A percentile compares a stretch with the other conserved stretches of the same genome.
phyloP scores from a whole-genome alignment of 2,888 invertebrate species.

The Harpagoxenus sublaevis region DNA sequence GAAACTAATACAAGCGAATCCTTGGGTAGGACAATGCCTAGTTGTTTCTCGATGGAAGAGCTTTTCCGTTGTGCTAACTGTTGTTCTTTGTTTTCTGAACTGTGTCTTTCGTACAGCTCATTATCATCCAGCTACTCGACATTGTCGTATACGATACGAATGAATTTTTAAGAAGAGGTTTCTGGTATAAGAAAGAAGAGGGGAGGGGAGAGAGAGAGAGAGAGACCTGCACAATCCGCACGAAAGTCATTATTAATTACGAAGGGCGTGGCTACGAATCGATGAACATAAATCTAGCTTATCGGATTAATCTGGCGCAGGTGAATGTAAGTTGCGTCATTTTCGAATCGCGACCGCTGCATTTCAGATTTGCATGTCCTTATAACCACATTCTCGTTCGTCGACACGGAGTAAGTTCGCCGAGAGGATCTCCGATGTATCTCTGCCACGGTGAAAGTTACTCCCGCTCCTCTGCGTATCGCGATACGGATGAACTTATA shows the following conservation, averaged over 20 bases:
- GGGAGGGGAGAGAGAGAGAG: not conserved
- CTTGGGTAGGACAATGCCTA: conserved; percentile 30
- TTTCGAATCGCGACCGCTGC: conserved; percentile 11
- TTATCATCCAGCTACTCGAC: conserved; percentile 32
- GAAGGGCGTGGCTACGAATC: conserved; percentile 32
- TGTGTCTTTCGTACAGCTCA: conserved; percentile 42
- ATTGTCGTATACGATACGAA: not conserved
- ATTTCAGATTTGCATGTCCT: not conserved
- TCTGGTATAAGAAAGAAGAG: not conserved
- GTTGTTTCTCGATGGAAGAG: conserved; percentile 37
- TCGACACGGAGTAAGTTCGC: not conserved
- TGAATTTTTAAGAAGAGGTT: not conserved
- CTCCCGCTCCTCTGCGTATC: conserved; percentile 39
- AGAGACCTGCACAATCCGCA: conserved; percentile 30
- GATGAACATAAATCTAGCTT: conserved; percentile 54
- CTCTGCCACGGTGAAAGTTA: conserved; percentile 47
- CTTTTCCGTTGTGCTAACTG: conserved; percentile 25
- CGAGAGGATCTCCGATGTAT: conserved; percentile 24
- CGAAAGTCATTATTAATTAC: conserved; percentile 19
- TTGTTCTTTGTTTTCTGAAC: conserved; percentile 27
- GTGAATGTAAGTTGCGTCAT: conserved; percentile 14
- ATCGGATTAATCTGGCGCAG: conserved; percentile 44
- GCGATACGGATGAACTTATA: conserved; percentile 40
- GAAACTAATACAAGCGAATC: conserved; percentile 22
- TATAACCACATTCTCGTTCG: not conserved